phyloP scores from a whole-genome alignment of 2,888 invertebrate genomes.

The Euplagia quadripunctaria region DNA sequence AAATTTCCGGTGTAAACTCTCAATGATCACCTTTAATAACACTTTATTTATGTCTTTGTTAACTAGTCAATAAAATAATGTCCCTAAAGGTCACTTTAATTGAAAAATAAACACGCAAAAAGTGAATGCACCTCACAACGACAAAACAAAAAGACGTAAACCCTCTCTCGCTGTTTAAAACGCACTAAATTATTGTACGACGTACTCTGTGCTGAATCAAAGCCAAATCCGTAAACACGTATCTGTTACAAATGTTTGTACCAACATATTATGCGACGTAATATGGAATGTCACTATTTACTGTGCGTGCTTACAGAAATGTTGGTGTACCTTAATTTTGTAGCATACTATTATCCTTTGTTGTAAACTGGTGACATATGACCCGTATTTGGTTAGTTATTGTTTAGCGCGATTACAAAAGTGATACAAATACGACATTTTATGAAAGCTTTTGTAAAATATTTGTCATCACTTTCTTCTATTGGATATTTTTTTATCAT shows the following conservation, averaged over 20 bases:
- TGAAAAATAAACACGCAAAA: conserved; percentile 41
- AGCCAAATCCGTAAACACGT: conserved; percentile 33
- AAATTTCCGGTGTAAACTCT: conserved; percentile 1
- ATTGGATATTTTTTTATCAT: too few species aligned
- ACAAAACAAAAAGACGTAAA: conserved; percentile 49
- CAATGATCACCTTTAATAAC: neutral
- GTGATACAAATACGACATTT: conserved; percentile 4
- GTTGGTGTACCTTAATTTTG: conserved; percentile 15
- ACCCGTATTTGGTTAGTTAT: conserved; percentile 29
- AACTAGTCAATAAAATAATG: conserved; percentile 16
- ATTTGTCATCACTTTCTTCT: too few species aligned
- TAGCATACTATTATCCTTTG: conserved; percentile 35
- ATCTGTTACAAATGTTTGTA: conserved; percentile 38
- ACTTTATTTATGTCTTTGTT: conserved; percentile 12
- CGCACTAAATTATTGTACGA: conserved; percentile 53
- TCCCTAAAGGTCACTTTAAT: conserved; percentile 21
- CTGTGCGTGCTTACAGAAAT: neutral
- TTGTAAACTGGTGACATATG: conserved; percentile 19
- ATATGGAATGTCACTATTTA: conserved; percentile 18
- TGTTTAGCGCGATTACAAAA: conserved; percentile 25
- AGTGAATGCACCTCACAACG: conserved; percentile 42
- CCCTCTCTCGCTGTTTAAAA: conserved; percentile 45
- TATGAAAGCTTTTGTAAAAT: neutral
- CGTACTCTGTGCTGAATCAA: conserved; percentile 35
- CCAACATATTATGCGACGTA: conserved; percentile 32